Percentiles rank a stretch among this genome's conserved stretches.
Evolutionary conservation across 2,888 invertebrate genomes (phyloP).

Genomic region (Gymnoscelis rufifasciata): DNA sequence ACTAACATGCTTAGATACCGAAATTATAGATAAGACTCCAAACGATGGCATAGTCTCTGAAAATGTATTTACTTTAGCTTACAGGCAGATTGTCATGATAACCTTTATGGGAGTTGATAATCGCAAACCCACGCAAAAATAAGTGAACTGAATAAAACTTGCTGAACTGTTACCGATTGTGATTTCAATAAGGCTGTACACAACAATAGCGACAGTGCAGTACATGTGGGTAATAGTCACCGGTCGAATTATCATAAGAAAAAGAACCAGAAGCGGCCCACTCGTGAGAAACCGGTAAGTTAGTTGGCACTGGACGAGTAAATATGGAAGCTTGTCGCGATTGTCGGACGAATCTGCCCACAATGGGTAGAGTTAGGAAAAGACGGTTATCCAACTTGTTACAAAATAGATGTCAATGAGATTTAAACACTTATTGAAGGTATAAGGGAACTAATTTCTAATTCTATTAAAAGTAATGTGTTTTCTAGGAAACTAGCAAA

Average conservation of each 20-base stretch:
- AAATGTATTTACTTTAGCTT: too few species aligned
- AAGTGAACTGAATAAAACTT: slow-evolving; percentile 10
- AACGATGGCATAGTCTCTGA: too few species aligned
- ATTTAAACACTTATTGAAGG: too few species aligned
- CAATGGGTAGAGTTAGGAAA: slow-evolving; percentile 21
- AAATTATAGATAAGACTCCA: too few species aligned
- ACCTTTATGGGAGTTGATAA: not conserved
- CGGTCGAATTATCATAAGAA: slow-evolving; percentile 60
- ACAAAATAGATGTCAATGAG: too few species aligned
- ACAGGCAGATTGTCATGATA: not conserved
- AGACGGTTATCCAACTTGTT: not conserved
- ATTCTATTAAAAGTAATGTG: too few species aligned
- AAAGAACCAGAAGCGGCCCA: slow-evolving; percentile 65
- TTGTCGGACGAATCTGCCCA: slow-evolving; percentile 70
- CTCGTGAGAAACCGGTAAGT: slow-evolving; percentile 69
- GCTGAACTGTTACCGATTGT: slow-evolving; percentile 18
- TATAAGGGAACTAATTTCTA: too few species aligned
- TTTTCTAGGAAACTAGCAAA: too few species aligned
- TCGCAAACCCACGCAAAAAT: not conserved
- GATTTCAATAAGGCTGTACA: slow-evolving; percentile 22
- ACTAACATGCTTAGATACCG: not conserved
- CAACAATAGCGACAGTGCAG: slow-evolving; percentile 24
- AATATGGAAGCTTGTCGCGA: slow-evolving; percentile 74
- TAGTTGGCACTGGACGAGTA: slow-evolving; percentile 64
- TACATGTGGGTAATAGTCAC: slow-evolving; percentile 46